phyloP scores from a whole-genome alignment of 2,888 invertebrate genomes.

The Listrodromus nycthemerus region DNA sequence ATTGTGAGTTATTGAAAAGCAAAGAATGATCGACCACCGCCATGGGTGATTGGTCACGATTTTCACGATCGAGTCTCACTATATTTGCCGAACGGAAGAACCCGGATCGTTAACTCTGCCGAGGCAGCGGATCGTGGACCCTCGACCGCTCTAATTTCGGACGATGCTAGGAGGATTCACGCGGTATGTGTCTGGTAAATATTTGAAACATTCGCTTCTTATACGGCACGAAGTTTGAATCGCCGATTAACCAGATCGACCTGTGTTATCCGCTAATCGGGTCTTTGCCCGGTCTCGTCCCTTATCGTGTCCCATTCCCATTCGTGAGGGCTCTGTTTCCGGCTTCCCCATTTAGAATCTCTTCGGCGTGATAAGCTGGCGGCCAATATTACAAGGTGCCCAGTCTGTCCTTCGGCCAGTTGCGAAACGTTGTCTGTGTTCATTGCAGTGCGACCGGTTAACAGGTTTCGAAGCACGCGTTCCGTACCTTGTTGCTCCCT shows the following conservation, averaged over 20 bases:
- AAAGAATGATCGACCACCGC: conserved; percentile 12
- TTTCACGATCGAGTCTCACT: conserved; percentile 1
- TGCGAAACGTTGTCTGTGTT: conserved; percentile 49
- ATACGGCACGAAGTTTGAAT: background rate
- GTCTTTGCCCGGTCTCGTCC: background rate
- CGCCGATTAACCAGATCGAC: background rate
- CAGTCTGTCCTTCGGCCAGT: conserved; percentile 31
- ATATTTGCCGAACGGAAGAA: conserved; percentile 14
- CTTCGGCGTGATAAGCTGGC: conserved; percentile 25
- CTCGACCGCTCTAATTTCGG: conserved; percentile 27
- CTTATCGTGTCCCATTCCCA: background rate
- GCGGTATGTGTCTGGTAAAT: background rate
- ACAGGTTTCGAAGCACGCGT: conserved; percentile 59
- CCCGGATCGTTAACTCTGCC: background rate
- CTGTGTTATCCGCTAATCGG: background rate
- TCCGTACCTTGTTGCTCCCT: conserved; percentile 48
- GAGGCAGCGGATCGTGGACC: conserved; percentile 32
- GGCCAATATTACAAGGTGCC: conserved; percentile 27
- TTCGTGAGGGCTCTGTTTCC: conserved; percentile 16
- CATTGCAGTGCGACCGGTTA: conserved; percentile 53
- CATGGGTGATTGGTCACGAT: conserved; percentile 14
- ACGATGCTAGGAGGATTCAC: conserved; percentile 1
- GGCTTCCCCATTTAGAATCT: conserved; percentile 24
- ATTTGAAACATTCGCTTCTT: background rate
- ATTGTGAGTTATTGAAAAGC: background rate